Base-by-base conservation (phyloP, 1,140 invertebrate genomes). In the Heliconius himera region DNA sequence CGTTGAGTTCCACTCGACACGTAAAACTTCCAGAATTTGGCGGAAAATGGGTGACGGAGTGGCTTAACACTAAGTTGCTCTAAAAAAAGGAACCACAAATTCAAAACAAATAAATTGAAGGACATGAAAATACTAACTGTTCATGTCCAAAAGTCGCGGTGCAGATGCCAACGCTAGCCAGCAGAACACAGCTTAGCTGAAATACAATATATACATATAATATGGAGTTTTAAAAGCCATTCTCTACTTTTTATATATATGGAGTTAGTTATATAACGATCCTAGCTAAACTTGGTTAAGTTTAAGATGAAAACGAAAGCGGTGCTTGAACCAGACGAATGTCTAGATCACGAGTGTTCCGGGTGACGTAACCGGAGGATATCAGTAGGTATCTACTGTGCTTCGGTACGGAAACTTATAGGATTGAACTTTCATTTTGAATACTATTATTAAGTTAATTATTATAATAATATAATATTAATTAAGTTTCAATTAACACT, bases 91-190 rank as follows among this genome's bases (percentile, higher is more conserved):
- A 38, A 70, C 70, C 79, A 29, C 78, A 56, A 56, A 8, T 51
- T 71, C 4, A 33, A 51, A 29, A 72, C 4, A 22, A 22, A n/a
- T 20, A 16, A 20, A 51, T 6, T 26, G 11, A 76, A 79, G 83
- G 85, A 89, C 83, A 87, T 87, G 79, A 85, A 81, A 81, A 90
- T 91, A 94, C 93, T 94, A 88, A 94, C 93, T 94, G 93, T 92
- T 93, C 91, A 86, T 89, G 85, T 85, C 91, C 93, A 89, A 94
- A 94, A 88, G 93, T 94, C 85, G 91, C 93, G 81, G 89, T 85
- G 90, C 90, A 91, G 91, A 92, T 86, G 83, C 91, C 91, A 91
- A 90, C 79, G 86, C 86, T 83, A 89, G 91, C 89, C 87, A 94
- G 88, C 80, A 94, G 89, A 75, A 93, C 83, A 85, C 91, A 89